phyloP scores from a whole-genome alignment of 2,888 invertebrate genomes.

The Cerastis leucographa region DNA sequence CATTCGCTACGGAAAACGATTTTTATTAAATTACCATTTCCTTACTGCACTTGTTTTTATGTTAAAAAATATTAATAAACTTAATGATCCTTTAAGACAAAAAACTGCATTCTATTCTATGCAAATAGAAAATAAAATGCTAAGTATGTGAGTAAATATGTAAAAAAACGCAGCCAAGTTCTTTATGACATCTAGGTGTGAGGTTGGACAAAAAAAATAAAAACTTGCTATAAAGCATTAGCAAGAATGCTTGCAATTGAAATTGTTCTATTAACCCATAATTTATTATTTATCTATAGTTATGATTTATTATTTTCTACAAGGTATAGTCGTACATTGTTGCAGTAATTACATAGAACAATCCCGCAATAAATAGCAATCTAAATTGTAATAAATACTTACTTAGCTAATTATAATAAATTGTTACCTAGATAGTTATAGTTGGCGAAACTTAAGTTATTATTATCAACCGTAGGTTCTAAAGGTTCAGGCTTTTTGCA shows the following conservation, averaged over 20 bases:
- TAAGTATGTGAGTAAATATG: background rate
- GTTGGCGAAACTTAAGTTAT: conserved; percentile 29
- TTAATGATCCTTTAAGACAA: conserved; percentile 17
- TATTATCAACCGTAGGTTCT: background rate
- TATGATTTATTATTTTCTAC: conserved; percentile 28
- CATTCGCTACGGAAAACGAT: background rate
- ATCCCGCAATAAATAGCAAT: conserved; percentile 50
- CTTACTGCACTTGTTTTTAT: background rate
- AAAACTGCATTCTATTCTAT: conserved; percentile 33
- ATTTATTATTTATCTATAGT: conserved; percentile 29
- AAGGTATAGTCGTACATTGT: conserved; percentile 43
- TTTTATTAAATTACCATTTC: background rate
- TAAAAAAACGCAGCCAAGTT: conserved; percentile 29
- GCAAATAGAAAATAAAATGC: conserved; percentile 18
- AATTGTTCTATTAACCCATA: conserved; percentile 39
- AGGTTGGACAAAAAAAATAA: conserved; percentile 26
- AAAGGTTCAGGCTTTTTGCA: conserved; percentile 20
- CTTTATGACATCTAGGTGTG: conserved; percentile 35
- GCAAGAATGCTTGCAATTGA: conserved; percentile 36
- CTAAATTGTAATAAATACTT: conserved; percentile 58
- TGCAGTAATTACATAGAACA: conserved; percentile 42
- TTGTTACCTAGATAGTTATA: conserved; percentile 21
- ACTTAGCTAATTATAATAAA: conserved; percentile 56
- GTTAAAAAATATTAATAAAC: conserved; percentile 18
- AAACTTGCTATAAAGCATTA: conserved; percentile 21